A percentile compares a stretch with the other conserved stretches of the same genome.
phyloP scores from a whole-genome alignment of 1,140 invertebrate species.

The Drosophila santomea region DNA sequence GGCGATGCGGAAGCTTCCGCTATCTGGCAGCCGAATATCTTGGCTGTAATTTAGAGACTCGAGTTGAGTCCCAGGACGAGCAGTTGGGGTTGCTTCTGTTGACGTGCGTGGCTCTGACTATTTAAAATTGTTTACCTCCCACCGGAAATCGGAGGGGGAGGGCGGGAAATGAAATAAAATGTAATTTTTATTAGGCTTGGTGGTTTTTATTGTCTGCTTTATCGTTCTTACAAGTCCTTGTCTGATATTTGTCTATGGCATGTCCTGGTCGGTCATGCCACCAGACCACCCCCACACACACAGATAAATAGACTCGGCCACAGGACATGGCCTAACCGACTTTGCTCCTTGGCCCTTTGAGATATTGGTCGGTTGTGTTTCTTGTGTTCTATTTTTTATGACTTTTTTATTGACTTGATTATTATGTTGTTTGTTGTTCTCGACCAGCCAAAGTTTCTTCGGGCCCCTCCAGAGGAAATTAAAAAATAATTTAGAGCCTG shows the following conservation, averaged over 20 bases:
- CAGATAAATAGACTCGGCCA: constrained; percentile 60
- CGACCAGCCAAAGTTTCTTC: constrained; percentile 65
- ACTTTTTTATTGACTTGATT: constrained; percentile 83
- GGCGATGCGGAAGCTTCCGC: constrained; percentile 55
- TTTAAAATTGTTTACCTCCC: constrained; percentile 68
- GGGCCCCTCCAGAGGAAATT: constrained; percentile 57
- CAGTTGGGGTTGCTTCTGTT: constrained; percentile 42
- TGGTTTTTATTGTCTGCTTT: constrained; percentile 83
- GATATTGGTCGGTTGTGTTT: constrained; percentile 58
- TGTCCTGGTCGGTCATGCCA: constrained; percentile 59
- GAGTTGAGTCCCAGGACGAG: constrained; percentile 34
- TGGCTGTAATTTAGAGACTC: constrained; percentile 62
- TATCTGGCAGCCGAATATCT: constrained; percentile 69
- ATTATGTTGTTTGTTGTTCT: constrained; percentile 80
- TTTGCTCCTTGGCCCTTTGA: constrained; percentile 50
- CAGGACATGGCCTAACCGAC: constrained; percentile 39
- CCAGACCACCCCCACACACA: constrained; percentile 36
- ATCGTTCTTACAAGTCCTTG: constrained; percentile 75
- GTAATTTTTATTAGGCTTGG: constrained; percentile 82
- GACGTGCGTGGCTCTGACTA: constrained; percentile 76
- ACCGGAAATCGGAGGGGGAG: constrained; percentile 1
- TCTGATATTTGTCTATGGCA: constrained; percentile 81
- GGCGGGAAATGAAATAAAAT: constrained; percentile 80
- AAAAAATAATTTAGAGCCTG: constrained; percentile 77
- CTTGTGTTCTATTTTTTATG: constrained; percentile 68